Percentiles rank a stretch among this genome's conserved stretches.
Evolutionary conservation across 2,888 invertebrate genomes (phyloP).

Genomic region (Agrotis clavis): DNA sequence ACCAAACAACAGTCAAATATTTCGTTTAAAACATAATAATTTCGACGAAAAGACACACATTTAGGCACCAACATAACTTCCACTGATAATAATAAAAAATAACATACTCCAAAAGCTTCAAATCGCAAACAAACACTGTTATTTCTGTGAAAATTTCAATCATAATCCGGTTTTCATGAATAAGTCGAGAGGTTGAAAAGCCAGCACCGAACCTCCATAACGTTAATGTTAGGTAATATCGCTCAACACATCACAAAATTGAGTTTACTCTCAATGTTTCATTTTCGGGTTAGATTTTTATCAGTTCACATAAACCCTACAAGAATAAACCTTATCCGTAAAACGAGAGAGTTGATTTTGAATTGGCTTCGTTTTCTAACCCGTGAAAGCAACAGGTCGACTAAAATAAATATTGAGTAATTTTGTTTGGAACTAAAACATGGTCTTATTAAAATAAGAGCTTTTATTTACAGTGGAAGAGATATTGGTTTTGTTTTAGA

Average conservation of each 20-base stretch:
- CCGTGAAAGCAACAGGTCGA: slow-evolving; percentile 70
- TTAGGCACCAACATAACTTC: no score
- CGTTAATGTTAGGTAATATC: slow-evolving; percentile 69
- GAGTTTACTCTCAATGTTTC: slow-evolving; percentile 75
- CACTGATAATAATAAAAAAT: background rate
- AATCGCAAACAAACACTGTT: background rate
- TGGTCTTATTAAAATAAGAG: background rate
- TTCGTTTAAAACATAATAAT: no score
- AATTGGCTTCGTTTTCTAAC: slow-evolving; percentile 18
- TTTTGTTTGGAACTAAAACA: slow-evolving; percentile 50
- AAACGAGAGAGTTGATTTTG: slow-evolving; percentile 39
- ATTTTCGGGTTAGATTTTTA: slow-evolving; percentile 67
- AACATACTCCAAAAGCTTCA: slow-evolving; percentile 3
- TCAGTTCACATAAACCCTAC: slow-evolving; percentile 12
- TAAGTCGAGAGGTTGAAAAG: slow-evolving; percentile 64
- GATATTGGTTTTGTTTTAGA: slow-evolving; percentile 15
- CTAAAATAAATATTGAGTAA: slow-evolving; percentile 65
- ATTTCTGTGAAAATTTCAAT: slow-evolving; percentile 28
- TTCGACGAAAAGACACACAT: no score
- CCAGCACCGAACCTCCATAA: slow-evolving; percentile 52
- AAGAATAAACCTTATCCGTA: slow-evolving; percentile 46
- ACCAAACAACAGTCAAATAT: no score
- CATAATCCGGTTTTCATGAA: slow-evolving; percentile 33
- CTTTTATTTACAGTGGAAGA: slow-evolving; percentile 9
- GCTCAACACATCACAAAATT: slow-evolving; percentile 77